phyloP scores from a whole-genome alignment of 2,888 invertebrate species.

The Labia minor region DNA sequence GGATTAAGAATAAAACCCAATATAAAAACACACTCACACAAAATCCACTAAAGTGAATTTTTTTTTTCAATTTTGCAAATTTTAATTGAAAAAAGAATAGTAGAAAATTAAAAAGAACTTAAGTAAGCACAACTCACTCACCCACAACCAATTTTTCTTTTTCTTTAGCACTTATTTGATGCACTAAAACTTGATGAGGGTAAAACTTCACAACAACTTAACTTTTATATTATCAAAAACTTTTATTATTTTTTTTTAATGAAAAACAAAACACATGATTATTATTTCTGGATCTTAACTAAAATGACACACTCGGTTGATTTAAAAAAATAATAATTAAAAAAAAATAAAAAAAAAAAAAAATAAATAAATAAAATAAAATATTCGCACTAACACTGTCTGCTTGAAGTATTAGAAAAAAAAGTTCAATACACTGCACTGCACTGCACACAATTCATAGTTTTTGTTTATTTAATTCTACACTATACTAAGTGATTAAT shows the following conservation, averaged over 20 bases:
- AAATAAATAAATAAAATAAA: too few relatives aligned
- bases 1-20: background rate
- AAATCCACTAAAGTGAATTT: background rate
- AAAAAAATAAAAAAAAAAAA: background rate
- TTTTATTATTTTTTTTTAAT: constrained; percentile 5
- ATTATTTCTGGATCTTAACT: background rate
- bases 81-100: background rate
- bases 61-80: background rate
- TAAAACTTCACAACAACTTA: background rate
- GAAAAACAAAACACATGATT: background rate
- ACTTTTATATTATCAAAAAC: background rate
- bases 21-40: background rate
- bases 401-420: background rate
- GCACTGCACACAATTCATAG: background rate
- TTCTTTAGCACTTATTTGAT: background rate
- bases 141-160: background rate
- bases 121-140: background rate
- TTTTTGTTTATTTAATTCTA: background rate
- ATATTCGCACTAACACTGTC: background rate
- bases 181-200: constrained; percentile 8
- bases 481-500: background rate
- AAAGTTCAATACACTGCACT: background rate
- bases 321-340: too few relatives aligned
- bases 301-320: background rate
- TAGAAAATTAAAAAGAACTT: background rate